Evolutionary conservation across 1,140 invertebrate species (phyloP), one percentile per base, ranked within the genome.

Genomic region (Lordiphosa mommai): DNA sequence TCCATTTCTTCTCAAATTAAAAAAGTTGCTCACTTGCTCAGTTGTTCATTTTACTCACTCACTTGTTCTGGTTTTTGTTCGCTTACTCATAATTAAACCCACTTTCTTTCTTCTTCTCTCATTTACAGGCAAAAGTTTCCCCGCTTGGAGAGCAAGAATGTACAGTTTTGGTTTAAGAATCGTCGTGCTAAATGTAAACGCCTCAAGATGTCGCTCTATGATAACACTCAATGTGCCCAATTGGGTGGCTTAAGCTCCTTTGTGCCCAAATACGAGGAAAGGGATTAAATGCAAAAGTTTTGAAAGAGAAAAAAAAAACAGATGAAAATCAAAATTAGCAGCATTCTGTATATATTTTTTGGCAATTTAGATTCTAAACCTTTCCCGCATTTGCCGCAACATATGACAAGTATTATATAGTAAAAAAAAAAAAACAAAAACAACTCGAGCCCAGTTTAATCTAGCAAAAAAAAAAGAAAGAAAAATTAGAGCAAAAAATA

Each of bases 131-230:
- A 98, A 88, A 98, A 99, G 89, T 99, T 99, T 89, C 98, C 97
- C 0, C 93, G 96, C 14, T 91, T 99, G 17, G 97, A 99, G 89
- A 97, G 97, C 10, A 99, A 99, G 90, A 99, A 99, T 88, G 97
- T 99, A 46, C 97, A 99, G 90, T 97, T 99, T 88, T 97, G 95
- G 95, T 96, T 97, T 89, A 98, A 98, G 90, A 99, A 99, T 89
- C 93, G 97, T 37, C 91, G 97, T 37, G 98, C 98, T 61, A 99
- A 99, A 89, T 97, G 96, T 87, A 99, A 99, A 89, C 91, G 97
- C 16, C 90, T 97, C 74, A 96, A 96, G 89, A 95, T 96, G 94
- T 94, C 95, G 0, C 89, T 96, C 14, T 95, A 95, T 77, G 94
- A 95, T 74, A 89, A 90, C 87, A 91, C 90, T 73, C 92, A 93